These are phyloP conservation scores for Pristionchus fissidentatus DNA, from an alignment of 2,888 invertebrate species.

Conservation along the genomic window DNA sequence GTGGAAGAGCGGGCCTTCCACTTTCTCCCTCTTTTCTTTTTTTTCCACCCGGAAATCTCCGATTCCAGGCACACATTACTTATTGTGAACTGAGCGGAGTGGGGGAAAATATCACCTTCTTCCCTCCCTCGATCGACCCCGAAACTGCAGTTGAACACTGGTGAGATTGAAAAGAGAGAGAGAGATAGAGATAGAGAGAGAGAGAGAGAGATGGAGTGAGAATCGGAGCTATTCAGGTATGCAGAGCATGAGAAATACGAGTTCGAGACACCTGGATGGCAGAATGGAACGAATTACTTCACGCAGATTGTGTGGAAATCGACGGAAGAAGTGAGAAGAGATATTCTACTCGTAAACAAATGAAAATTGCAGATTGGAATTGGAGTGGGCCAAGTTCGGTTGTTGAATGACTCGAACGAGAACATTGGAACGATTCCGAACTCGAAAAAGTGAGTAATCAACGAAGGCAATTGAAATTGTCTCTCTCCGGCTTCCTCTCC, in stretches of 20 bases:
- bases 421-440: conserved; percentile 41
- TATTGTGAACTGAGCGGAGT: conserved; percentile 68
- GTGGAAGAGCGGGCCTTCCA: neutral
- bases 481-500: neutral
- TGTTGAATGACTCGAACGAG: conserved; percentile 50
- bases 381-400: conserved; percentile 37
- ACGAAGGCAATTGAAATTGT: neutral
- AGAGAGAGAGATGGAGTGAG: neutral
- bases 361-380: conserved; percentile 40
- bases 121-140: conserved; percentile 67
- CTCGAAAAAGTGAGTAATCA: conserved; percentile 15
- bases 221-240: conserved; percentile 62
- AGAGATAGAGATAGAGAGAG: neutral
- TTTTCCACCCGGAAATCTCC: neutral
- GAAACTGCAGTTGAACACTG: conserved; percentile 50
- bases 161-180: conserved; percentile 20
- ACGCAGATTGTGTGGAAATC: conserved; percentile 78
- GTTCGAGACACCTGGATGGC: conserved; percentile 74
- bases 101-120: conserved; percentile 75
- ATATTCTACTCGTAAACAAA: neutral
- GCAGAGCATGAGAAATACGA: conserved; percentile 73
- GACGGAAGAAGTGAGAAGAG: conserved; percentile 73
- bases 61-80: conserved; percentile 58
- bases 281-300: conserved; percentile 77
- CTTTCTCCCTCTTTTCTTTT: conserved; percentile 11